These are phyloP conservation scores for Meiosimyza platycephala DNA, from an alignment of 2,888 invertebrate species.

Conservation along the genomic window DNA sequence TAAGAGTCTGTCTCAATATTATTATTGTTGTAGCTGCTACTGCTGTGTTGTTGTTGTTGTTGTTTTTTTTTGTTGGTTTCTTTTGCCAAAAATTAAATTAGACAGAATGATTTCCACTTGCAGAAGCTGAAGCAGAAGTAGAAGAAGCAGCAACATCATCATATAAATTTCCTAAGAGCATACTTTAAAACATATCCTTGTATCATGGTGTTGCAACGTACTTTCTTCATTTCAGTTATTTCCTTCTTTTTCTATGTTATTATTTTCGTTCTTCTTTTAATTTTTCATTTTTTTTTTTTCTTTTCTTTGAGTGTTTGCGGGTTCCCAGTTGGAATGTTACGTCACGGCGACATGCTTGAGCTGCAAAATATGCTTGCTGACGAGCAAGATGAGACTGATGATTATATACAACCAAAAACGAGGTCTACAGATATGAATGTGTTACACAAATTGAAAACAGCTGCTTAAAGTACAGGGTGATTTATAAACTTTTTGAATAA, in stretches of 20 bases:
- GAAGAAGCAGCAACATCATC: neutral
- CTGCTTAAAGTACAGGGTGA: too few species aligned
- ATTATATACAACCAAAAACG: too few species aligned
- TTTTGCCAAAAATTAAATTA: conserved; percentile 39
- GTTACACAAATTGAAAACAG: too few species aligned
- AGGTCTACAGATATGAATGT: too few species aligned
- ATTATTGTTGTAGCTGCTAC: conserved; percentile 49
- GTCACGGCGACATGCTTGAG: neutral
- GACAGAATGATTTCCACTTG: conserved; percentile 35
- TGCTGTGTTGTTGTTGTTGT: conserved; percentile 60
- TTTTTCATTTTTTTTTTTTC: too few species aligned
- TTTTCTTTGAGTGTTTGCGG: neutral
- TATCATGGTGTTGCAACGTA: neutral
- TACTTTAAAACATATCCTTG: neutral
- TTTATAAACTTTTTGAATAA: too few species aligned
- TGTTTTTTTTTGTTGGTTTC: neutral
- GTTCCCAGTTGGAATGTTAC: neutral
- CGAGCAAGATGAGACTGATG: too few species aligned
- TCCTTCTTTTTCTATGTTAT: neutral
- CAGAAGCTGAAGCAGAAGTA: conserved; percentile 30
- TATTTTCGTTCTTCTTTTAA: neutral
- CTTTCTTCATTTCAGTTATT: neutral
- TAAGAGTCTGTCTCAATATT: conserved; percentile 3
- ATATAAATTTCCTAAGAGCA: conserved; percentile 14
- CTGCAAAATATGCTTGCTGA: too few species aligned